phyloP scores from a whole-genome alignment of 2,888 invertebrate genomes.

The Melangyna quadrimaculata region DNA sequence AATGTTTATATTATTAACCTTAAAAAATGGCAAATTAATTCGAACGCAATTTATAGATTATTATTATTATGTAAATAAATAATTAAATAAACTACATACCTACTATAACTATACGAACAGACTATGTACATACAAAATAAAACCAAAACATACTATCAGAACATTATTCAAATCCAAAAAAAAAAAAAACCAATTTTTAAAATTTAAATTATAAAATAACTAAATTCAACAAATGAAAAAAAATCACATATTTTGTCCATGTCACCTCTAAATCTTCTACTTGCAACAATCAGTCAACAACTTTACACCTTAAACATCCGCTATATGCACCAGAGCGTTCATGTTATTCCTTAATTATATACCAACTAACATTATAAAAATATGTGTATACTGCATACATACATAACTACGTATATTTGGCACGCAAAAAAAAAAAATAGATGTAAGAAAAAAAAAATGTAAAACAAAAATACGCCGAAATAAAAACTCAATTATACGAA shows the following conservation, averaged over 20 bases:
- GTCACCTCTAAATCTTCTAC: conserved; percentile 60
- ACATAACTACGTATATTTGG: conserved; percentile 36
- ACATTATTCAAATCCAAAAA: conserved; percentile 22
- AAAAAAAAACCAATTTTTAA: conserved; percentile 32
- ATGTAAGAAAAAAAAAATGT: conserved; percentile 43
- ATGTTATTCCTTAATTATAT: conserved; percentile 53
- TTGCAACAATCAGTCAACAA: conserved; percentile 67
- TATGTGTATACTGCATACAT: conserved; percentile 1
- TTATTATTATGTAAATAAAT: conserved; percentile 39
- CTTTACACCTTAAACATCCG: conserved; percentile 48
- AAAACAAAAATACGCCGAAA: conserved; percentile 58
- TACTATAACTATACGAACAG: conserved; percentile 6
- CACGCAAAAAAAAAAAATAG: conserved; percentile 51
- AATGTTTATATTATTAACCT: conserved; percentile 15
- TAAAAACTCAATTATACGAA: conserved; percentile 52
- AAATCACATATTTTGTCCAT: conserved; percentile 40
- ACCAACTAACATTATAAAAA: conserved; percentile 27
- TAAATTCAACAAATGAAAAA: not conserved
- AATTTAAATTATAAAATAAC: not conserved
- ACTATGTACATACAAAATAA: conserved; percentile 49
- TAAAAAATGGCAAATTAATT: conserved; percentile 39
- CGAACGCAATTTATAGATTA: conserved; percentile 50
- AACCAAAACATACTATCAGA: conserved; percentile 23
- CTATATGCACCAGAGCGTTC: conserved; percentile 61
- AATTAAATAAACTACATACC: not conserved